Evolutionary conservation across 2,113 vertebrate species (phyloP), one percentile per base, ranked within the genome.

Genomic region (Bucco capensis): DNA sequence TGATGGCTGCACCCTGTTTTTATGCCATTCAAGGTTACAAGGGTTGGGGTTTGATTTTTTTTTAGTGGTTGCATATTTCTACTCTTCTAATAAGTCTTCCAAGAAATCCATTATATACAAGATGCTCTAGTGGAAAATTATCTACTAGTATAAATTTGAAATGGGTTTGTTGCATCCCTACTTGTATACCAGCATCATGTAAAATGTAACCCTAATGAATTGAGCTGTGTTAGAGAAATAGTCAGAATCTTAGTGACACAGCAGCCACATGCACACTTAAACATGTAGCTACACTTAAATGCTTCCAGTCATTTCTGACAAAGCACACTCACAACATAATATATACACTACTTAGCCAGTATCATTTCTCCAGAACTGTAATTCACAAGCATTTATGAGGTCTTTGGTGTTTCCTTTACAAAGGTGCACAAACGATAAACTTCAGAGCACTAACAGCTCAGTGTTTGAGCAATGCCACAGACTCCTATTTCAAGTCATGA

Each of bases 391-490:
- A 75, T 80, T 92, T 76, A 42, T 74, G 66, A 89, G 60, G 82
- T 64, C 86, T 83, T 95, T 88, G 71, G 88, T 64, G 56, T 77
- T 96, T 95, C 83, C 88, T 93, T 96, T 84, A 71, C 56, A 66
- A 87, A 95, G 80, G 56, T 93, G 54, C 90, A 87, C 67, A 78
- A 86, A 94, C 51, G 88, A 92, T n/a, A 85, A 96, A 69, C 8
- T 40, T 79, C 89, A 96, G 82, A 93, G 94, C 83, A 69, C 70
- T 88, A 92, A 92, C 69, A 95, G 91, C 92, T 81, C n/a, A 49
- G 70, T 91, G 90, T 74, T 95, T 89, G 88, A 90, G 87, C 91
- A 96, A 95, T 30, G 94, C 96, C 81, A 74, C 77, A 73, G 73
- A 85, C 89, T 46, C 81, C 3, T 35, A 49, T 27, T 69, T 89